Conservation (phyloP, 2,113 vertebrate genomes). For the Panthera leo region DNA sequence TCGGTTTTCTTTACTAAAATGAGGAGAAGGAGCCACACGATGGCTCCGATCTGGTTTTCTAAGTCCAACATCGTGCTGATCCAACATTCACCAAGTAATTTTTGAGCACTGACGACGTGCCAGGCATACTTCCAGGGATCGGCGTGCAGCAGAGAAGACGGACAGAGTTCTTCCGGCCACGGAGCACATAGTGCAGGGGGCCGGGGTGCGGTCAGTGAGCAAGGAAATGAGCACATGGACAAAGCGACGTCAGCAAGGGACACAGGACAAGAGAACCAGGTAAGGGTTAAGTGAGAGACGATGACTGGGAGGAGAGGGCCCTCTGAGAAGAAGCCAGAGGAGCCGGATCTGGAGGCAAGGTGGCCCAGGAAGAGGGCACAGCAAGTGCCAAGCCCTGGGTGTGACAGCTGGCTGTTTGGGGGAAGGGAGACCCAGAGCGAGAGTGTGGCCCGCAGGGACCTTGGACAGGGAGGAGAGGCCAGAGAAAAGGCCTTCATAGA, state of each 20-base stretch:
- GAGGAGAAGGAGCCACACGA: neutral
- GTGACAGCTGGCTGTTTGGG: too few species aligned
- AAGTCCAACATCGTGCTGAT: neutral
- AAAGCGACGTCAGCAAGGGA: too few species aligned
- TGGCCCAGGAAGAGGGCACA: neutral
- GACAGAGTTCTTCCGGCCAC: too few species aligned
- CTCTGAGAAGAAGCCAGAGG: neutral
- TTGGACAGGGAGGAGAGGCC: neutral
- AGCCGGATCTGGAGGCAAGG: neutral
- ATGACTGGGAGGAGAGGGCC: too few species aligned
- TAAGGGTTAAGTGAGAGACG: neutral
- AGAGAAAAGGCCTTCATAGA: neutral
- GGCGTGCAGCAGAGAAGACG: neutral
- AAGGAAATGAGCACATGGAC: neutral
- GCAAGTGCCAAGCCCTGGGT: neutral
- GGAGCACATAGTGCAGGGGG: rapidly evolving
- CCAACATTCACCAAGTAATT: neutral
- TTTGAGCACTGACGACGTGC: neutral
- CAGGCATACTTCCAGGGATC: neutral
- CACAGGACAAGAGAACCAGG: neutral
- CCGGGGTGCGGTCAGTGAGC: neutral
- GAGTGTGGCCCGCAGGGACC: neutral
- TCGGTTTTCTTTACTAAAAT: neutral
- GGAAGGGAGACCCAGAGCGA: neutral
- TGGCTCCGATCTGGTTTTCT: neutral